A percentile compares a stretch with the other conserved stretches of the same genome.
Evolutionary conservation across 2,888 invertebrate genomes (phyloP).

Genomic region (Mythimna ferrago): DNA sequence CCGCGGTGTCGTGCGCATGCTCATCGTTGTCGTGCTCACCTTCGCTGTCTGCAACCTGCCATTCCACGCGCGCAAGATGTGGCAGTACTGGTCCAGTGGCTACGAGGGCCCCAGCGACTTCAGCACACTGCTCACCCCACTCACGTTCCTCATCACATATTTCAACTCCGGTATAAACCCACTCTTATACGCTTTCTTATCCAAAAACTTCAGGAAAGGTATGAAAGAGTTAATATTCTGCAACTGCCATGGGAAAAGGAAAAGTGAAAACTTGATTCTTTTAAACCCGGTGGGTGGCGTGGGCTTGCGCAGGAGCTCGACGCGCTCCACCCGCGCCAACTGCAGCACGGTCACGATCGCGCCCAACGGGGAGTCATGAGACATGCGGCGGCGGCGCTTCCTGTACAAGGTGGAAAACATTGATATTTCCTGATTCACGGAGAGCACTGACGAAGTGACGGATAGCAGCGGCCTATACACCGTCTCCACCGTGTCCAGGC

Average conservation of each 20-base stretch:
- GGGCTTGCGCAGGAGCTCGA: conserved; percentile 86
- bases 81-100: conserved; percentile 95
- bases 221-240: conserved; percentile 95
- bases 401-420: conserved; percentile 84
- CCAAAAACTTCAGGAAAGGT: conserved; percentile 95
- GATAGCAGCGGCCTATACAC: conserved; percentile 86
- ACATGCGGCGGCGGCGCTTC: conserved; percentile 83
- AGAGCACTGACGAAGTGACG: conserved; percentile 87
- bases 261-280: conserved; percentile 84
- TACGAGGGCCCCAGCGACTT: conserved; percentile 94
- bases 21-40: conserved; percentile 96
- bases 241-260: conserved; percentile 82
- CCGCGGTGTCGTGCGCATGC: conserved; percentile 96
- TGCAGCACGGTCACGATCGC: conserved; percentile 90
- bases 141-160: conserved; percentile 96
- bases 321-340: conserved; percentile 89
- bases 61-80: conserved; percentile 96
- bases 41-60: conserved; percentile 97
- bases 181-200: conserved; percentile 96
- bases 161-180: conserved; percentile 98
- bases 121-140: conserved; percentile 95
- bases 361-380: conserved; percentile 88
- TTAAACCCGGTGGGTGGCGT: conserved; percentile 85
- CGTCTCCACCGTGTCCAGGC: conserved; percentile 83
- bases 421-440: conserved; percentile 89